Base-by-base conservation (phyloP, 2,797 vertebrate species). In the Buphagus erythrorhynchus region DNA sequence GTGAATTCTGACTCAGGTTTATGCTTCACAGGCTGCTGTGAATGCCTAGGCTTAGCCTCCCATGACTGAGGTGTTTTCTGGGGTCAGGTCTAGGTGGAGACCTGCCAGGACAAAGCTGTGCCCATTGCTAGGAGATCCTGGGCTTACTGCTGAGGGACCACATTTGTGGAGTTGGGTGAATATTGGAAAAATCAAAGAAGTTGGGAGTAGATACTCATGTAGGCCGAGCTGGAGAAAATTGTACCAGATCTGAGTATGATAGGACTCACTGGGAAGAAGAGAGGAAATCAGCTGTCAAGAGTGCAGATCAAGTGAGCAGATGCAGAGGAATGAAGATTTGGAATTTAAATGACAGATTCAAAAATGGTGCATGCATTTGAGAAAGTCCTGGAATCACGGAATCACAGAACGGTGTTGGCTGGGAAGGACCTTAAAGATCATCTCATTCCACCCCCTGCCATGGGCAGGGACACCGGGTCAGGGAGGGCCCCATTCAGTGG, bases 1-100 rank as follows among this genome's bases (percentile, higher is more conserved):
- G 69, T 92, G 88, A 92, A 59, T 91, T 77, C 86, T 88, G 52
- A 66, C 77, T 81, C 38, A 14, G 68, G 45, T 61, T 88, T 88
- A 36, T 45, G 33, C n/a, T 78, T 79, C 57, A 25, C 28, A 58
- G 69, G 17, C 88, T 90, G 33, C 67, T 55, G 69, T 36, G 29
- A 22, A 21, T 58, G 66, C 63, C 72, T 49, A 12, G 24, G 20
- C 65, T 82, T 22, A 67, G 31, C 20, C 46, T 57, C 4, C 28
- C 46, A 24, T 65, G 45, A 40, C 24, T 42, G 36, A 67, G 38
- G 51, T 19, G 12, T 31, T 42, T 92, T 49, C 26, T 46, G 52
- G 28, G 33, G 11, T 52, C 8, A 17, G 46, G 29, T 48, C 29
- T 36, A 33, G 46, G 28, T 48, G 24, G 20, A 73, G 5, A 31